phyloP scores from a whole-genome alignment of 1,140 invertebrate species.

The Brachionus angularis region DNA sequence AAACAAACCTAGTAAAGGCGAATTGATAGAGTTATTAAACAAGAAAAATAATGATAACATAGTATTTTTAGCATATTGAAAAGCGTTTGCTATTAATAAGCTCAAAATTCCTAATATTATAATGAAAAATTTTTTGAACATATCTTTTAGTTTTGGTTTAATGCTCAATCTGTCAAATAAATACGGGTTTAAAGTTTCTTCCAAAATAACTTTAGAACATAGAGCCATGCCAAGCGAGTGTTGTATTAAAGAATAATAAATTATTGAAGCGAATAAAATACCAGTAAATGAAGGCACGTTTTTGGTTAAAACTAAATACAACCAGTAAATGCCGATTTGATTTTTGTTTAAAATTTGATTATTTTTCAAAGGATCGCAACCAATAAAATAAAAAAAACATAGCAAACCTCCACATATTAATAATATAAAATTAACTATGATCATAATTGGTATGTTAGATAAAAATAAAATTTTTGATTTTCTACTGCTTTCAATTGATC shows the following conservation, averaged over 20 bases:
- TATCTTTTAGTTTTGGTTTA: not conserved
- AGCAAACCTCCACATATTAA: not conserved
- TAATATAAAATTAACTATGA: slow-evolving; percentile 14
- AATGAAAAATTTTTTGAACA: not conserved
- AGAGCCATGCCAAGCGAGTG: slow-evolving; percentile 15
- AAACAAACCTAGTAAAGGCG: slow-evolving; percentile 8
- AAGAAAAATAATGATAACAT: slow-evolving; percentile 25
- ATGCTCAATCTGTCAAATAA: not conserved
- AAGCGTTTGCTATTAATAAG: not conserved
- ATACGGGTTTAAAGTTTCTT: slow-evolving; percentile 9
- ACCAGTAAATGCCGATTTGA: slow-evolving; percentile 29
- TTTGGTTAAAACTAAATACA: not conserved
- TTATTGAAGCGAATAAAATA: slow-evolving; percentile 23
- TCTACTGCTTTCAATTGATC: not conserved
- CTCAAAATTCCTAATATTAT: not conserved
- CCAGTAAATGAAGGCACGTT: not conserved
- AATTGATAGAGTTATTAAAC: slow-evolving; percentile 22
- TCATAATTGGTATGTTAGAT: slow-evolving; percentile 16
- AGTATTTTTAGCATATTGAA: slow-evolving; percentile 24
- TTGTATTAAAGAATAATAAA: slow-evolving; percentile 20
- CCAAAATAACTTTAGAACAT: not conserved
- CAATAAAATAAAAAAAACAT: slow-evolving; percentile 31
- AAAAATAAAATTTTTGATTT: slow-evolving; percentile 36
- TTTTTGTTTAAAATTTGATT: slow-evolving; percentile 35
- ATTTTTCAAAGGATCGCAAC: slow-evolving; percentile 11